Conservation (phyloP, 1,140 invertebrate species). For the Bombus confusus region DNA sequence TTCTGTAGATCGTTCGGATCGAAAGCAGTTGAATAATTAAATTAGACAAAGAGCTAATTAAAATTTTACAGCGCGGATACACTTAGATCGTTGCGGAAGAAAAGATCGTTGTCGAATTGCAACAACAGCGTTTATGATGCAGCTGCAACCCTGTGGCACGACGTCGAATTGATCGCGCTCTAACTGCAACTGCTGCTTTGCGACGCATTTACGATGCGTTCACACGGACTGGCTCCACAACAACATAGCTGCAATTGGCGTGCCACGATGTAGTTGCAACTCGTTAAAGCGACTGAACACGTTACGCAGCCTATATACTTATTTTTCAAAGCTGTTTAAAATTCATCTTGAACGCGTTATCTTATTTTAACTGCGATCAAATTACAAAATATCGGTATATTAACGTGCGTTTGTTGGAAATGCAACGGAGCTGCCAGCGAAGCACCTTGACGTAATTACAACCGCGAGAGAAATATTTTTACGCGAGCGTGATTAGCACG, state of each 20-base stretch:
- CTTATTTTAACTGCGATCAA: no score
- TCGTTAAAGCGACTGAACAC: slow-evolving; percentile 17
- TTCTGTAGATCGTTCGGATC: neutral
- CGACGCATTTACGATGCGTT: slow-evolving; percentile 41
- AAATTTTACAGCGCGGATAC: neutral
- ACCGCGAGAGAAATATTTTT: no score
- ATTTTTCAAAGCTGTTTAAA: neutral
- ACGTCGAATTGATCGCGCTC: slow-evolving; percentile 24
- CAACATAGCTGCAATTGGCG: slow-evolving; percentile 35
- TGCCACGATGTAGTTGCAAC: slow-evolving; percentile 25
- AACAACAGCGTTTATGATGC: slow-evolving; percentile 27
- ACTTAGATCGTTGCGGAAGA: neutral
- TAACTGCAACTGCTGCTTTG: slow-evolving; percentile 24
- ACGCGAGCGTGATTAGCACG: no score
- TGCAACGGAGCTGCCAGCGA: no score
- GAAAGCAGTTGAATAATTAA: neutral
- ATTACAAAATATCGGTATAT: no score
- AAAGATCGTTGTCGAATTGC: neutral
- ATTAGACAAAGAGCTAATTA: neutral
- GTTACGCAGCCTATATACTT: neutral
- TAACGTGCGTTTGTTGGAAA: no score
- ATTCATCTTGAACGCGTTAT: neutral
- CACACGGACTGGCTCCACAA: slow-evolving; percentile 17
- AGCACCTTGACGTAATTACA: no score
- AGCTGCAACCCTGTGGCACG: slow-evolving; percentile 23